Conservation (phyloP, 2,888 invertebrate genomes). For the Mimachlamys varia region DNA sequence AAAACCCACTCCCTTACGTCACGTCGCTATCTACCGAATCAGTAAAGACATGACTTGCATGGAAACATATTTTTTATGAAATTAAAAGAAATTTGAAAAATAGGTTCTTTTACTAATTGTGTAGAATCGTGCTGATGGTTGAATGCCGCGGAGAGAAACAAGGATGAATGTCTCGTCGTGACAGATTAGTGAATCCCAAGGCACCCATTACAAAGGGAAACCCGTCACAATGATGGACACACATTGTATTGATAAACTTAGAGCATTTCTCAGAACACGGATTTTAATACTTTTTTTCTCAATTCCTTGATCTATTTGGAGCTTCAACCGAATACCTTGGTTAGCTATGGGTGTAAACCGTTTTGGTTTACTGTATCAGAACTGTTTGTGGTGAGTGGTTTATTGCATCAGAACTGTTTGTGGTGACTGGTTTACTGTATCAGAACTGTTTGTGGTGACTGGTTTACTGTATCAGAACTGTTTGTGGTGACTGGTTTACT, state of each 20-base stretch:
- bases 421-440: too few species aligned
- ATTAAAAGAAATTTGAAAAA: conserved; percentile 6
- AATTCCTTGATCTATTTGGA: not conserved
- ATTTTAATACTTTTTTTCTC: not conserved
- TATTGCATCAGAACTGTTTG: too few species aligned
- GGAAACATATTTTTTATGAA: not conserved
- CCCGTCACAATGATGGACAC: not conserved
- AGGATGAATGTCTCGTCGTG: not conserved
- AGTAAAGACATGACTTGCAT: not conserved
- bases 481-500: too few species aligned
- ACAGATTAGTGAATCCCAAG: not conserved
- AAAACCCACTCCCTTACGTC: not conserved
- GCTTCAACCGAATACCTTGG: not conserved
- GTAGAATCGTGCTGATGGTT: not conserved
- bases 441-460: too few species aligned
- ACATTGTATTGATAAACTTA: not conserved
- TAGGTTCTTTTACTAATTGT: not conserved
- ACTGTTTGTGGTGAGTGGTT: too few species aligned
- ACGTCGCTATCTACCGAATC: not conserved
- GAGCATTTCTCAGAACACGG: not conserved
- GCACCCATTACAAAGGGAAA: not conserved
- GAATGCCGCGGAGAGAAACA: not conserved
- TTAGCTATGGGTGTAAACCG: too few species aligned
- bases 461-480: too few species aligned
- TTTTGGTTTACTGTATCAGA: too few species aligned